Evolutionary conservation across 2,888 invertebrate species (phyloP).

Genomic region (Salticus scenicus): DNA sequence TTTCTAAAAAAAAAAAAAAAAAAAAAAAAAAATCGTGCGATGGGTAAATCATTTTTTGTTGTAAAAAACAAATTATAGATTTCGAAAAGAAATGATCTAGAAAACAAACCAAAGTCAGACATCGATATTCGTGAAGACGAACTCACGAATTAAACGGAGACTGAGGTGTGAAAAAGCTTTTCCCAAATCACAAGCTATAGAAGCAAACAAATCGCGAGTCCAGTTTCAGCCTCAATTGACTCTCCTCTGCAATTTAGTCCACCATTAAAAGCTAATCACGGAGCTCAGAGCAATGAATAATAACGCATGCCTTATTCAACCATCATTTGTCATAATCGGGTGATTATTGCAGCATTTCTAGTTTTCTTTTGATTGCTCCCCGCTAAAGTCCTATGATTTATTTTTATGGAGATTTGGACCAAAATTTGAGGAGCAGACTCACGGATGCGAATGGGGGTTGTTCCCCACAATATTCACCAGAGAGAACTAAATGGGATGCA

Average conservation of each 20-base stretch:
- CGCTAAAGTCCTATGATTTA: constrained; percentile 52
- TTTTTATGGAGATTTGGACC: constrained; percentile 51
- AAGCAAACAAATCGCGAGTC: constrained; percentile 53
- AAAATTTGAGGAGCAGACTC: constrained; percentile 23
- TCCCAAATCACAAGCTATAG: constrained; percentile 47
- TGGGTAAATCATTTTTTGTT: too few relatives aligned
- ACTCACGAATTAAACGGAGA: constrained; percentile 61
- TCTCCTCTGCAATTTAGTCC: constrained; percentile 60
- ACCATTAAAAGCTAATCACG: constrained; percentile 66
- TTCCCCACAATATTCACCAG: background rate
- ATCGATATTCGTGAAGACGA: constrained; percentile 15
- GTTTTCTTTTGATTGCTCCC: constrained; percentile 27
- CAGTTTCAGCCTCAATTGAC: constrained; percentile 42
- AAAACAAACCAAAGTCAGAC: constrained; percentile 7
- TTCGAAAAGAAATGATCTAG: background rate
- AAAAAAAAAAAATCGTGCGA: too few relatives aligned
- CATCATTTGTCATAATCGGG: constrained; percentile 66
- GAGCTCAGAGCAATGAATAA: constrained; percentile 63
- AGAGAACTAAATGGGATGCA: background rate
- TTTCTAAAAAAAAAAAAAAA: too few relatives aligned
- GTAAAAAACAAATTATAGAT: background rate
- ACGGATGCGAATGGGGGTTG: background rate
- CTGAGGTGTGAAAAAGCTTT: constrained; percentile 21
- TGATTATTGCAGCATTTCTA: constrained; percentile 36
- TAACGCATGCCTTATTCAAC: constrained; percentile 49